These are phyloP conservation scores for Micromesistius poutassou DNA, from an alignment of 2,797 vertebrate genomes.

Conservation along the genomic window DNA sequence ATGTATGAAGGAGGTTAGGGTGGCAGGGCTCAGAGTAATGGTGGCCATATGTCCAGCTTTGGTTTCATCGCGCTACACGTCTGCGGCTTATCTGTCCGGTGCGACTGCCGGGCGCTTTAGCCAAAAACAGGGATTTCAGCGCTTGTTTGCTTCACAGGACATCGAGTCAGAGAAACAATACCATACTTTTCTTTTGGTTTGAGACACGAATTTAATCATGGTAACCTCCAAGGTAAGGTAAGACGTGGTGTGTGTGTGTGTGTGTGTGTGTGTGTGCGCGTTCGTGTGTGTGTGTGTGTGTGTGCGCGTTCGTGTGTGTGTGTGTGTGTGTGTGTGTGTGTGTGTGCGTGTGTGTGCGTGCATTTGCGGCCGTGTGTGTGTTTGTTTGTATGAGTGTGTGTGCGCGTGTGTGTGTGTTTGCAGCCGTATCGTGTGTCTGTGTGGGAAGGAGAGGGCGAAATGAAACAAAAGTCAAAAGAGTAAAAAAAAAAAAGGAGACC, in stretches of 20 bases:
- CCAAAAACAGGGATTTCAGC: constrained; percentile 60
- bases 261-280: not conserved
- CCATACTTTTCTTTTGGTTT: constrained; percentile 65
- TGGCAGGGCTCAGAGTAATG: constrained; percentile 55
- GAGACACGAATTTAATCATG: constrained; percentile 68
- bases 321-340: no score
- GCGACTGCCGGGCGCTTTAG: constrained; percentile 52
- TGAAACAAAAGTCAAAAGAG: not conserved
- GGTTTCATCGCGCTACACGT: constrained; percentile 59
- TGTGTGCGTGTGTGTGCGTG: no score
- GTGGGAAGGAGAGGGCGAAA: not conserved
- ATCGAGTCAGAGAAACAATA: constrained; percentile 60
- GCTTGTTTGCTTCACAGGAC: constrained; percentile 58
- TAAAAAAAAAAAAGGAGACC: not conserved
- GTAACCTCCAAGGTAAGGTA: constrained; percentile 53
- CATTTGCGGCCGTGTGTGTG: no score
- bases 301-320: no score
- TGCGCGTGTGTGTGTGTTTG: not conserved
- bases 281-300: not conserved
- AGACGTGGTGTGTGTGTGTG: not conserved
- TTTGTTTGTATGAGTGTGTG: no score
- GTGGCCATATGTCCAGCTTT: constrained; percentile 61
- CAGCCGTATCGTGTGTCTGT: not conserved
- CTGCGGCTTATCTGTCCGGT: constrained; percentile 53
- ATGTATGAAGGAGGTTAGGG: constrained; percentile 57